These are phyloP conservation scores for Parnassius smintheus DNA, from an alignment of 2,888 invertebrate species.

Conservation along the genomic window DNA sequence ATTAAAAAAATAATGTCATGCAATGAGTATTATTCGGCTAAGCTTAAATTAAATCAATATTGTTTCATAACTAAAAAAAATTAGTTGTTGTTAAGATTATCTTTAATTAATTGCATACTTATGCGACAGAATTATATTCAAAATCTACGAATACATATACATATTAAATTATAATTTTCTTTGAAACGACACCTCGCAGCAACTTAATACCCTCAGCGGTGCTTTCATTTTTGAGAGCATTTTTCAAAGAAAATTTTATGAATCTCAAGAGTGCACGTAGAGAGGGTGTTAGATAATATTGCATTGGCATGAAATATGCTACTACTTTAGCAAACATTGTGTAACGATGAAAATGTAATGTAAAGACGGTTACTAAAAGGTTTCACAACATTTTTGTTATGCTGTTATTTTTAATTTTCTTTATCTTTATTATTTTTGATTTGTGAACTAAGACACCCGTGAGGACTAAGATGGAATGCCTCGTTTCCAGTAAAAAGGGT, in stretches of 20 bases:
- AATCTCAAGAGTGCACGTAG: slow-evolving; percentile 23
- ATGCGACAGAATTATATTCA: too few species aligned
- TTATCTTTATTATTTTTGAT: too few species aligned
- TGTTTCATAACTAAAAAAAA: too few species aligned
- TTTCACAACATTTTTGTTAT: neutral
- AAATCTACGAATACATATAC: slow-evolving; percentile 3
- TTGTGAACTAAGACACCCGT: too few species aligned
- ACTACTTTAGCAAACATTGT: slow-evolving; percentile 17
- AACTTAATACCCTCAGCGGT: slow-evolving; percentile 16
- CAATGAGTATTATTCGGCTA: too few species aligned
- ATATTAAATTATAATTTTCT: slow-evolving; percentile 19
- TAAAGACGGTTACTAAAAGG: neutral
- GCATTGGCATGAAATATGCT: slow-evolving; percentile 22
- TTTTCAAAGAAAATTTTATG: slow-evolving; percentile 26
- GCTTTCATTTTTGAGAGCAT: slow-evolving; percentile 20
- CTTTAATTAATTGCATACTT: too few species aligned
- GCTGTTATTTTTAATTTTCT: neutral
- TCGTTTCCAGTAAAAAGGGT: too few species aligned
- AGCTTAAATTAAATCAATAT: too few species aligned
- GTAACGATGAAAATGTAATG: slow-evolving; percentile 10
- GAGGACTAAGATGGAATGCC: too few species aligned
- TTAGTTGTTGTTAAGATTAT: too few species aligned
- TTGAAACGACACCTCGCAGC: slow-evolving; percentile 18
- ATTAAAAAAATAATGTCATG: too few species aligned
- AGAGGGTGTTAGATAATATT: slow-evolving; percentile 21